phyloP scores from a whole-genome alignment of 2,113 vertebrate species.

The Gallinago paraguaiae region DNA sequence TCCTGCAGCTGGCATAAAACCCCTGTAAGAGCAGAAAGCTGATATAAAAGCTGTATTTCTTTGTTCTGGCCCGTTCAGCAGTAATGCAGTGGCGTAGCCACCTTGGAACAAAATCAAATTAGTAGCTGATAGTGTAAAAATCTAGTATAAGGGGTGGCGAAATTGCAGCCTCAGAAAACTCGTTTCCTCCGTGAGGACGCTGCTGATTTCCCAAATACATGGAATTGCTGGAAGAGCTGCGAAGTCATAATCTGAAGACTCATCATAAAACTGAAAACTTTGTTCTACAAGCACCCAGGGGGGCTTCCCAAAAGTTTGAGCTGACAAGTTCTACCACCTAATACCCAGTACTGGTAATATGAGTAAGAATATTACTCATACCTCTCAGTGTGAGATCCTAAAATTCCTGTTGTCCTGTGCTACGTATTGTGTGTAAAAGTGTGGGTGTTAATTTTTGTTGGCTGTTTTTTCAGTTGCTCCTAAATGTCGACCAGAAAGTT shows the following conservation, averaged over 20 bases:
- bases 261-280: not conserved
- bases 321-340: not conserved
- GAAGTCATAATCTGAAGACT: not conserved
- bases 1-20: not conserved
- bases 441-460: not conserved
- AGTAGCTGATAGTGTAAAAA: not conserved
- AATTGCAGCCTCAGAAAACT: not conserved
- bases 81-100: not conserved
- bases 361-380: not conserved
- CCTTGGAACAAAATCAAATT: not conserved
- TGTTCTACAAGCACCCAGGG: not conserved
- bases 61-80: not conserved
- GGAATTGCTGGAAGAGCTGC: not conserved
- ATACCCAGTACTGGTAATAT: not conserved
- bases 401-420: not conserved
- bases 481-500: not conserved
- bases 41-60: not conserved
- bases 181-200: rapidly evolving
- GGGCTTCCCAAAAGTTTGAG: not conserved
- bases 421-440: not conserved
- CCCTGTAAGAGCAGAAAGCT: not conserved
- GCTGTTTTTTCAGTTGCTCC: not conserved
- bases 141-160: not conserved
- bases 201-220: not conserved
- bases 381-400: not conserved